These are phyloP conservation scores for Alentia gelatinosa DNA, from an alignment of 2,888 invertebrate species.

Conservation along the genomic window DNA sequence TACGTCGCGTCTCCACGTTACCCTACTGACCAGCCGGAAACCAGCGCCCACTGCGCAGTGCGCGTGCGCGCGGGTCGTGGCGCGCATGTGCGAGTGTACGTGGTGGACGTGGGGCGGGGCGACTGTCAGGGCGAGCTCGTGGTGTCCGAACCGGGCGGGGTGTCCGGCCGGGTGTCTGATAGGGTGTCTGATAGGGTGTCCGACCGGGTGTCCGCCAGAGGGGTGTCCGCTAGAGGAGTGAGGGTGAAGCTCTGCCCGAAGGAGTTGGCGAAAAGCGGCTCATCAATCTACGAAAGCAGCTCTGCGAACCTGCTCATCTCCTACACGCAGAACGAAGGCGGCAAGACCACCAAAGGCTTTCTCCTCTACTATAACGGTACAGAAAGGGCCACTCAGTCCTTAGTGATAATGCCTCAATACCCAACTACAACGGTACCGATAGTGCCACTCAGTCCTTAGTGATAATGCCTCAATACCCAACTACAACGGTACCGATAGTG, in stretches of 20 bases:
- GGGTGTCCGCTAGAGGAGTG: neutral
- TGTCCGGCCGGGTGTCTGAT: no score
- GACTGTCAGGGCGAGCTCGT: neutral
- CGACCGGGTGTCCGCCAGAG: neutral
- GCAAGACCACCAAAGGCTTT: neutral
- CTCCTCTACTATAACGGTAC: constrained; percentile 28
- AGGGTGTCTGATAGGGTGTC: no score
- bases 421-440: no score
- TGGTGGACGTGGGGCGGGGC: neutral
- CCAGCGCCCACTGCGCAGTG: neutral
- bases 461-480: no score
- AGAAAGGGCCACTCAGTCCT: no score
- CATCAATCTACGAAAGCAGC: neutral
- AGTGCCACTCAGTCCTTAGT: no score
- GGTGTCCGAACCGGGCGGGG: neutral
- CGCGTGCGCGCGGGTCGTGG: neutral
- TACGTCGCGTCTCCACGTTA: neutral
- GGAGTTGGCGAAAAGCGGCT: neutral
- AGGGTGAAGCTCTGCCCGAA: neutral
- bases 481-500: no score
- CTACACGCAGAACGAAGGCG: neutral
- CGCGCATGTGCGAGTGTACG: neutral
- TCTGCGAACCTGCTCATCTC: neutral
- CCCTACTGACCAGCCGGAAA: neutral
- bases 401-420: no score